Percentiles rank a stretch among this genome's conserved stretches.
phyloP scores from a whole-genome alignment of 2,797 vertebrate genomes.

The Molossus molossus region DNA sequence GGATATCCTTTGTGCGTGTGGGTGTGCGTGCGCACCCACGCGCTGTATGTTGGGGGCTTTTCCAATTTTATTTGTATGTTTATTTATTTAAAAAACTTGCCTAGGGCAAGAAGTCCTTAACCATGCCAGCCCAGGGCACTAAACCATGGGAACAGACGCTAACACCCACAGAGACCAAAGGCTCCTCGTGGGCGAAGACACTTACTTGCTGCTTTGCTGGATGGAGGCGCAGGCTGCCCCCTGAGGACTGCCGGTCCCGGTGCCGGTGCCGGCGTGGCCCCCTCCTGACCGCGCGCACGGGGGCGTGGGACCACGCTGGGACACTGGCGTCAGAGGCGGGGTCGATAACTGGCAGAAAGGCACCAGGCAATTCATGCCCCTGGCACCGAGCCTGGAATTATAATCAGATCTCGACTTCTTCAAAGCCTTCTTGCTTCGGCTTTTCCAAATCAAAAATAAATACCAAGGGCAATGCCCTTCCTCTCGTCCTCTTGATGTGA shows the following conservation, averaged over 20 bases:
- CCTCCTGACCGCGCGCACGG: not conserved
- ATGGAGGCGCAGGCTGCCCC: not conserved
- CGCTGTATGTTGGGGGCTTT: not conserved
- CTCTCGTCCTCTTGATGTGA: conserved; percentile 74
- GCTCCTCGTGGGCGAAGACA: not conserved
- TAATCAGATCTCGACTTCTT: conserved; percentile 83
- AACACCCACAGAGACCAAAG: not conserved
- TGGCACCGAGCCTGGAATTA: conserved; percentile 80
- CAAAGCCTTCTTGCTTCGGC: conserved; percentile 76
- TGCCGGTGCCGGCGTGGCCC: not conserved
- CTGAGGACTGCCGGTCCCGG: not conserved
- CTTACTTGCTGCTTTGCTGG: not conserved
- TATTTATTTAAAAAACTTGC: not conserved
- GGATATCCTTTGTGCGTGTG: not conserved
- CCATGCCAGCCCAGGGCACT: not conserved
- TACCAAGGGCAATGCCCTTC: conserved; percentile 64
- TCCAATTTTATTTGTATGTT: not conserved
- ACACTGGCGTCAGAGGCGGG: conserved; percentile 53
- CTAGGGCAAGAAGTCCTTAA: not conserved
- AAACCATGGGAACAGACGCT: not conserved
- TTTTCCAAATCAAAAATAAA: conserved; percentile 81
- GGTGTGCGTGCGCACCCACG: no score
- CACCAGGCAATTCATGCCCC: conserved; percentile 68
- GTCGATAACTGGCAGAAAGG: conserved; percentile 65
- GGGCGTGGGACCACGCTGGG: conserved; percentile 59